Percentiles rank a stretch among this genome's conserved stretches.
Evolutionary conservation across 2,113 vertebrate genomes (phyloP).

Genomic region (Chlamydotis undulata): DNA sequence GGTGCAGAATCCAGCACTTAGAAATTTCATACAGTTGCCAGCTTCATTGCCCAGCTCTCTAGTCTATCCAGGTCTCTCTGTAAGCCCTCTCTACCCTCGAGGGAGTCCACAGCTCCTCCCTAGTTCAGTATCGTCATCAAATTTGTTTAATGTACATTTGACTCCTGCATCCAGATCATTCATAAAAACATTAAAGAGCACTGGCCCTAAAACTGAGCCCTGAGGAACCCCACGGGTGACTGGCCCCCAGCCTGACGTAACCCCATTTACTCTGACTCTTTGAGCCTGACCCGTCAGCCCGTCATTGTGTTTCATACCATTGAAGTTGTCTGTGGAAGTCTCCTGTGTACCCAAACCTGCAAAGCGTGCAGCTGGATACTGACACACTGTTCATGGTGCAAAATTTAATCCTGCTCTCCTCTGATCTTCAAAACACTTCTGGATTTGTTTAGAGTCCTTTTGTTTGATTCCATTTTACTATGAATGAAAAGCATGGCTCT

Average conservation of each 20-base stretch:
- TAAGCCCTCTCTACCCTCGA: too few relatives aligned
- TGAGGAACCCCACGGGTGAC: background rate
- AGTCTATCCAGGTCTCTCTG: background rate
- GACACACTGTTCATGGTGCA: background rate
- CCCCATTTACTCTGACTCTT: background rate
- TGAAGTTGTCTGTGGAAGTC: background rate
- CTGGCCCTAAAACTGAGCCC: background rate
- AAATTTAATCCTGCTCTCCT: background rate
- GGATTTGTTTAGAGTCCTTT: background rate
- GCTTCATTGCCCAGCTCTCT: background rate
- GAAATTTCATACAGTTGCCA: background rate
- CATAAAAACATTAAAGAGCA: background rate
- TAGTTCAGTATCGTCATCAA: too few relatives aligned
- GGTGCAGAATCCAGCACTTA: background rate
- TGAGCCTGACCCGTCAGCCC: background rate
- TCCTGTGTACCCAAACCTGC: background rate
- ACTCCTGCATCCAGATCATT: background rate
- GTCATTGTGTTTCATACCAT: background rate
- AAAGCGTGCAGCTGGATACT: background rate
- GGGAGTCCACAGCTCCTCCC: too few relatives aligned
- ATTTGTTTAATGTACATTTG: too few relatives aligned
- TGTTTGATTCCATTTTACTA: background rate
- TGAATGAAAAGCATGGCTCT: background rate
- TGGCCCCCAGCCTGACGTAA: background rate
- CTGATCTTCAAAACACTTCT: background rate